Base-by-base conservation (phyloP, 2,888 invertebrate genomes). In the Schizaphis graminum region DNA sequence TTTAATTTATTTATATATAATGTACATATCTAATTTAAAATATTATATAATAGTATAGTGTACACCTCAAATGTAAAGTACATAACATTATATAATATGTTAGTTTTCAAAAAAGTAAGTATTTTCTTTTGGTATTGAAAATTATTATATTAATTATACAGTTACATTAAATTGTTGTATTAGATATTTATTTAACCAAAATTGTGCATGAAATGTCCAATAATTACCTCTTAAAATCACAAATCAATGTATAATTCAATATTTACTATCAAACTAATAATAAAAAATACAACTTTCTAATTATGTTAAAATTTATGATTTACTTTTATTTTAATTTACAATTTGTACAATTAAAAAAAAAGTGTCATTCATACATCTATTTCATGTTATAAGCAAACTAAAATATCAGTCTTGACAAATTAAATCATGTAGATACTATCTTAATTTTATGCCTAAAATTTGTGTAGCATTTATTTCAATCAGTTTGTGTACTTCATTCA, bases 401-500 rank as follows among this genome's bases (percentile, higher is more conserved):
- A 49, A 47, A 61, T 44, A 92, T 56, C 53, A 67, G 92, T 88
- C 87, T 88, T 28, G 11, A 67, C 5, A 87, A 16, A 41, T 61
- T n/a, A 61, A 49, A 92, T 61, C 10, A 86, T 13, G 16, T 11
- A 35, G 35, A 16, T 92, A 56, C 24, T 94, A 94, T 94, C 94
- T 94, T 8, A 94, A 16, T 94, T 94, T 86, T 41, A 94, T 53
- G 35, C 94, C 94, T 87, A 94, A 91, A 49, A 61, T 53, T 53
- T 86, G 47, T 7, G 24, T 24, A 85, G 97, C 97, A 26, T 96
- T 96, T 28, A 96, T 96, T 95, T 97, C 97, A 94, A 99, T 98
- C 95, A 97, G 96, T 95, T 97, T 96, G 95, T 99, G 99, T n/a
- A 99, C 96, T 90, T 96, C 95, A 96, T 98, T 98, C 0, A 98